These are phyloP conservation scores for Nomada lathburiana DNA, from an alignment of 2,888 invertebrate genomes.

Conservation along the genomic window DNA sequence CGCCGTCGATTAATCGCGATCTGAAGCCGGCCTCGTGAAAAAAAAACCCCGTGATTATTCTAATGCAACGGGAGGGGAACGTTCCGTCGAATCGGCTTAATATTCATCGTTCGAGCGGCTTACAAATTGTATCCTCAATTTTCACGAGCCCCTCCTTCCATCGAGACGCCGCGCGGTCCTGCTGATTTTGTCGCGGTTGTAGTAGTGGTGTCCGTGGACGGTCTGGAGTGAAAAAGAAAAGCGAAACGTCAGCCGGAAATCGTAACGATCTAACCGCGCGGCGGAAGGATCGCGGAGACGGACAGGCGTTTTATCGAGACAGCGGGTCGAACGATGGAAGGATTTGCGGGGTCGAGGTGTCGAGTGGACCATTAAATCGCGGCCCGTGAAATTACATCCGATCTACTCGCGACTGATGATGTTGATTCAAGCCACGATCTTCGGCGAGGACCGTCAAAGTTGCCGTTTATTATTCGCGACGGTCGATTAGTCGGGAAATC, in stretches of 20 bases:
- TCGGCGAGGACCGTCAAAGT: slow-evolving; percentile 39
- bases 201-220: background rate
- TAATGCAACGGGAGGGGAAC: slow-evolving; percentile 24
- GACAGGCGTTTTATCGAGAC: slow-evolving; percentile 18
- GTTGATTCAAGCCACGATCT: slow-evolving; percentile 62
- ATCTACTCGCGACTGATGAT: slow-evolving; percentile 64
- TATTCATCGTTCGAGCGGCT: slow-evolving; percentile 51
- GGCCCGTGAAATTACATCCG: slow-evolving; percentile 66
- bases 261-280: slow-evolving; percentile 4
- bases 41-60: slow-evolving; percentile 49
- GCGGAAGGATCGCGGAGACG: slow-evolving; percentile 6
- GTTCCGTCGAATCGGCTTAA: slow-evolving; percentile 41
- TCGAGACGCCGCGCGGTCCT: background rate
- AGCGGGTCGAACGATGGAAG: slow-evolving; percentile 16
- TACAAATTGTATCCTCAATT: slow-evolving; percentile 67
- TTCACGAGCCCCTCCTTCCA: slow-evolving; percentile 42
- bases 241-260: slow-evolving; percentile 18
- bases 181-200: background rate
- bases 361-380: slow-evolving; percentile 72
- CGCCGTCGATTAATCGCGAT: background rate
- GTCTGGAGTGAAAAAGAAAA: background rate
- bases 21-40: background rate
- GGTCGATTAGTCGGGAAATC: slow-evolving; percentile 38
- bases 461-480: slow-evolving; percentile 57
- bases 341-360: slow-evolving; percentile 47